phyloP scores from a whole-genome alignment of 2,888 invertebrate genomes.

The Macaria notata region DNA sequence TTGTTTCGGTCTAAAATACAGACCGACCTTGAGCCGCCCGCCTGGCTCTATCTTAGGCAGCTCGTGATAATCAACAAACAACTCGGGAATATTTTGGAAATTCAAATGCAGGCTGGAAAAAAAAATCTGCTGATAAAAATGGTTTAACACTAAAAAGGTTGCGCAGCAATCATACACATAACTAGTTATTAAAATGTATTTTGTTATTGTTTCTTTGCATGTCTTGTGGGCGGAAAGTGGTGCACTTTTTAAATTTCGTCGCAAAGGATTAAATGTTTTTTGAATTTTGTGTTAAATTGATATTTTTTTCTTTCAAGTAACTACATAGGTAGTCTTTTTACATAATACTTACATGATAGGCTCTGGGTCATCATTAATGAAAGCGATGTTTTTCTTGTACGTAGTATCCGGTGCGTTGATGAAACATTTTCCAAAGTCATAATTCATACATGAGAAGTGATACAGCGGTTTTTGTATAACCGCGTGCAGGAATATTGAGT shows the following conservation, averaged over 20 bases:
- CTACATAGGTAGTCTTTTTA: too few relatives aligned
- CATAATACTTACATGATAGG: conserved; percentile 54
- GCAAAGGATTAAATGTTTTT: too few relatives aligned
- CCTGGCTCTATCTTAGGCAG: conserved; percentile 63
- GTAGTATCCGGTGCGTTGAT: conserved; percentile 74
- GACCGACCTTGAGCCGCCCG: conserved; percentile 65
- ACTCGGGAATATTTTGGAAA: conserved; percentile 69
- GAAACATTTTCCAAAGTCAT: conserved; percentile 86
- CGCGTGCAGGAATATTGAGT: conserved; percentile 81
- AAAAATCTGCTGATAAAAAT: neutral
- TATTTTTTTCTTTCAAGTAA: too few relatives aligned
- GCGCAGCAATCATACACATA: too few relatives aligned
- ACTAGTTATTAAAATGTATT: too few relatives aligned
- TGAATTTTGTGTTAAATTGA: too few relatives aligned
- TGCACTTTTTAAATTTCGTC: too few relatives aligned
- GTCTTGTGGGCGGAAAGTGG: too few relatives aligned
- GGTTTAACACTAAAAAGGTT: neutral
- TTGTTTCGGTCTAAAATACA: conserved; percentile 81
- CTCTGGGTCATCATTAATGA: conserved; percentile 59
- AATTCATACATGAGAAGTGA: conserved; percentile 83
- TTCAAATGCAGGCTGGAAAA: conserved; percentile 77
- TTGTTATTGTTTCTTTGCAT: too few relatives aligned
- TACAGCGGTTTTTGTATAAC: conserved; percentile 80
- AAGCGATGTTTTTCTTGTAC: conserved; percentile 68
- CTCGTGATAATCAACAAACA: conserved; percentile 73